Evolutionary conservation across 2,797 vertebrate genomes (phyloP).

Genomic region (Crypturellus tataupa): DNA sequence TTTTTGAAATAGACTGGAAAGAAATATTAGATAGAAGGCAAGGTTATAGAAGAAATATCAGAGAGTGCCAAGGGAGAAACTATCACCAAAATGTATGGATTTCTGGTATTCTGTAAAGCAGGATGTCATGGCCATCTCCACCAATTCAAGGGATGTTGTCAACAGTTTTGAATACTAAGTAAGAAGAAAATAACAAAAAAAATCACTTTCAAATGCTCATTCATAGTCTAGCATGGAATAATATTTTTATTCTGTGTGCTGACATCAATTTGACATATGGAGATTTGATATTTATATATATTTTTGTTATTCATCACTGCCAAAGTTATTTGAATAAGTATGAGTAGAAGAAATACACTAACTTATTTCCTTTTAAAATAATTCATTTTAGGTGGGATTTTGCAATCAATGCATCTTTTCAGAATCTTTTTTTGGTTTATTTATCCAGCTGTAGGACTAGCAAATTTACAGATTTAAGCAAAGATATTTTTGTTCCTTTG

Average conservation of each 20-base stretch:
- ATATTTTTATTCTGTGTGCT: background rate
- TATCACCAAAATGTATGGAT: background rate
- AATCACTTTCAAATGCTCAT: background rate
- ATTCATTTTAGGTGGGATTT: background rate
- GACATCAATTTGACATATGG: conserved; percentile 11
- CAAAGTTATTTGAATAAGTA: conserved; percentile 41
- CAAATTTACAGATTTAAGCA: background rate
- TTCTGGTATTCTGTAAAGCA: background rate
- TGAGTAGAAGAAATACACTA: conserved; percentile 1
- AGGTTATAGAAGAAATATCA: background rate
- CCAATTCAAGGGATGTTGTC: background rate
- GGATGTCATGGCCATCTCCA: background rate
- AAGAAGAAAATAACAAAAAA: background rate
- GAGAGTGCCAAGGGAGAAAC: rapidly evolving
- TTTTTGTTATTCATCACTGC: conserved; percentile 15
- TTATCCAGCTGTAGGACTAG: background rate
- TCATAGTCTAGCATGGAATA: background rate
- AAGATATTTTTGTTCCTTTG: background rate
- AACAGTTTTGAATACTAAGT: background rate
- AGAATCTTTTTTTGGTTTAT: conserved; percentile 29
- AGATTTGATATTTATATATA: conserved; percentile 1
- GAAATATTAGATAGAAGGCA: background rate
- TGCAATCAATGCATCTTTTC: background rate
- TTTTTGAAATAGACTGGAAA: background rate
- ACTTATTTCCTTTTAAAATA: conserved; percentile 35